Base-by-base conservation (phyloP, 1,140 invertebrate species). In the Helicoverpa armigera region DNA sequence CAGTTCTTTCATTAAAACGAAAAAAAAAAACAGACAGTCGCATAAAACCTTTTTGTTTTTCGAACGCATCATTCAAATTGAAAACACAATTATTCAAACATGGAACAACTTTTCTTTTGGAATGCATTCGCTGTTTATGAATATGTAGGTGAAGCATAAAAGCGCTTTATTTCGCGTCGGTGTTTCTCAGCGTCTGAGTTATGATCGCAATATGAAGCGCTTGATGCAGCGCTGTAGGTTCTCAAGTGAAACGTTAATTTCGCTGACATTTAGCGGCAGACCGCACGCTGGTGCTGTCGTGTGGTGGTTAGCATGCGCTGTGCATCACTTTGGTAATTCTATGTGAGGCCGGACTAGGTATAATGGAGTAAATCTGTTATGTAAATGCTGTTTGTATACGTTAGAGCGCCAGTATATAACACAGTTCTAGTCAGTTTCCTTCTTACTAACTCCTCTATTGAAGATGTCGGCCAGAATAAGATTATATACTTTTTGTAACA, bases 201-300 rank as follows among this genome's bases (percentile, higher is more conserved):
- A 61, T 48, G 56, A 58, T 61, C n/a, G 43, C 56, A 54, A 63
- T 63, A 61, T 67, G 50, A 43, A 77, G 29, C 43, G 74, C 61
- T 67, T 65, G 61, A 77, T 76, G 73, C 43, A 77, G 60, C 75
- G 48, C 43, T 63, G 53, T 51, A 18, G 7, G 23, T 53, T 53
- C 61, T 77, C 61, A 67, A 67, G 61, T 54, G 75, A 77, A 23
- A 77, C 58, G 75, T 65, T 77, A 77, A 77, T 77, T 77, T 67
- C 61, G 50, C 60, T 77, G 75, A 77, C 75, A 77, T 53, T 65
- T 77, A 53, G 75, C 50, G 75, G 75, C 23, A 18, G 29, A 77
- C 75, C 61, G 51, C 75, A 77, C n/a, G 48, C 54, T 72, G 69
- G 61, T 23, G 75, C 61, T 77, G 75, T 67, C 61, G 61, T 67